Base-by-base conservation (phyloP, 2,888 invertebrate genomes). In the Seira sanloemensis region DNA sequence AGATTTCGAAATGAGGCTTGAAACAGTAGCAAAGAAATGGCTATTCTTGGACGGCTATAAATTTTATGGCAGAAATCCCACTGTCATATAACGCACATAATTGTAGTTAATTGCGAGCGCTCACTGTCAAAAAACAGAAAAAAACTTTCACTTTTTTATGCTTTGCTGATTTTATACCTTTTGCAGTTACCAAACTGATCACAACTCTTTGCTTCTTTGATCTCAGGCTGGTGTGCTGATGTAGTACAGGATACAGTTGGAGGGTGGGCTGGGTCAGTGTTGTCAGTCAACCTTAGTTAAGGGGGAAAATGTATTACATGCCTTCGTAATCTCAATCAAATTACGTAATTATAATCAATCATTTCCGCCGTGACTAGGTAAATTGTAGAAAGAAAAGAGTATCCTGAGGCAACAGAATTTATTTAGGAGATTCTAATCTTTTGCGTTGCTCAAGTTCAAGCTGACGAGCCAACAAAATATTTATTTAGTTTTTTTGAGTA, bases 341-440 rank as follows among this genome's bases (percentile, higher is more conserved):
- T 62, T 62, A 62, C 62, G 62, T 62, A 62, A 62, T 62, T 62
- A 62, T 62, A 23, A 62, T 62, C 62, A 62, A 62, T 62, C 62
- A 62, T 62, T 62, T 62, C 62, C 62, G 62, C 62, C 21, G 21
- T 62, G 62, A 23, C 23, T 50, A n/a, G n/a, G n/a, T n/a, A n/a
- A n/a, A n/a, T n/a, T 37, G 37, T 37, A 37, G 12, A 9, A 12
- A 37, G 12, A 37, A 37, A 37, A 37, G 37, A 9, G 7, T 37
- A 37, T 5, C 37, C 12, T 37, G 12, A 37, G 37, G 37, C 37
- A 12, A n/a, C n/a, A n/a, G n/a, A n/a, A n/a, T n/a, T n/a, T n/a
- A n/a, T n/a, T n/a, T n/a, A n/a, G n/a, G n/a, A 37, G 37, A 37
- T 37, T 5, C 7, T 37, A 37, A 37, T 37, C 37, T 37, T 9